These are phyloP conservation scores for Silurus aristotelis DNA, from an alignment of 2,797 vertebrate species.

Conservation along the genomic window DNA sequence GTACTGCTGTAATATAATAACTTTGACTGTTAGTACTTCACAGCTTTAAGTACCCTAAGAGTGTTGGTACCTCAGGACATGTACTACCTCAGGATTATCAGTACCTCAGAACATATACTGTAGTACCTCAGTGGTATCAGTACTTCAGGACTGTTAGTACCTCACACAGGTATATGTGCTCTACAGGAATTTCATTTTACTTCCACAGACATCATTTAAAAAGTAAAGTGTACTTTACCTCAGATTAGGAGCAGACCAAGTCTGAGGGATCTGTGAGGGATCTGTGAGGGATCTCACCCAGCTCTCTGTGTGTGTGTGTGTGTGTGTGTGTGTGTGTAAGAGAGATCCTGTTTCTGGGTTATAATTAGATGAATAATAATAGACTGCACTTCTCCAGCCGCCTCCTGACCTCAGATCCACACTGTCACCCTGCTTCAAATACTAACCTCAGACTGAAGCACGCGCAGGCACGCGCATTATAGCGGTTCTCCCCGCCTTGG, in stretches of 20 bases:
- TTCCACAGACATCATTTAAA: background rate
- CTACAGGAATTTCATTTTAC: background rate
- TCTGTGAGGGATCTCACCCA: background rate
- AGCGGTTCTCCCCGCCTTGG: background rate
- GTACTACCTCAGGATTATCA: too few relatives aligned
- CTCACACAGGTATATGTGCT: too few relatives aligned
- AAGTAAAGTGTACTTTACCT: conserved; percentile 11
- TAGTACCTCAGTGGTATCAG: too few relatives aligned
- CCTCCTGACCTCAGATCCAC: background rate
- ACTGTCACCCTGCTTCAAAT: background rate
- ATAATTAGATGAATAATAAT: conserved; percentile 61
- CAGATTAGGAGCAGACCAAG: background rate
- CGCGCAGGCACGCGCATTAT: too few relatives aligned
- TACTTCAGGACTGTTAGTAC: too few relatives aligned
- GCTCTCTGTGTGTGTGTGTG: background rate
- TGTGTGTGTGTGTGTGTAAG: too few relatives aligned
- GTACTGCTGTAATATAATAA: too few relatives aligned
- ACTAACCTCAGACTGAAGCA: too few relatives aligned
- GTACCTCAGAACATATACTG: too few relatives aligned
- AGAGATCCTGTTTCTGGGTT: conserved; percentile 45
- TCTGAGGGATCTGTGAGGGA: background rate
- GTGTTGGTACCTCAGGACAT: too few relatives aligned
- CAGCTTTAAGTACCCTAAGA: too few relatives aligned
- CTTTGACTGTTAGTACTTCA: too few relatives aligned
- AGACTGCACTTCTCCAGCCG: conserved; percentile 20